Percentiles rank a stretch among this genome's conserved stretches.
Conservation (phyloP, 2,113 vertebrate species). For the Nothobranchius furzeri region DNA sequence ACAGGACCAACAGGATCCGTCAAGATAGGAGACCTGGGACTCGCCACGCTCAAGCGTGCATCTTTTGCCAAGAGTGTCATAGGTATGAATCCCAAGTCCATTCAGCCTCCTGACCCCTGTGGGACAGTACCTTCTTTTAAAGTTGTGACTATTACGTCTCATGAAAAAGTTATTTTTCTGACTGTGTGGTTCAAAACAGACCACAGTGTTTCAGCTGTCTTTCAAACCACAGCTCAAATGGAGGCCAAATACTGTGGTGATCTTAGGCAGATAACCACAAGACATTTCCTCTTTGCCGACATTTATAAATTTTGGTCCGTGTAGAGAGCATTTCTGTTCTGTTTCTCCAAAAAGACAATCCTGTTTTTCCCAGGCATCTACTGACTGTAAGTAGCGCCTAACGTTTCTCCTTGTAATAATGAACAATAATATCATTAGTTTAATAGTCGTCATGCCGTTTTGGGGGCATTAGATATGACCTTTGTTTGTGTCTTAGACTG, state of each 20-base stretch:
- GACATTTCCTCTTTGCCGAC: conserved; percentile 50
- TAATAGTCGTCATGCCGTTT: conserved; percentile 71
- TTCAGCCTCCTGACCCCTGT: conserved; percentile 34
- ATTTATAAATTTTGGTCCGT: conserved; percentile 56
- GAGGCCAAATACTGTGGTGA: conserved; percentile 68
- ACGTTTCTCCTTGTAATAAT: conserved; percentile 67
- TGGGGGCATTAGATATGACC: conserved; percentile 78
- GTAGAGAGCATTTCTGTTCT: conserved; percentile 70
- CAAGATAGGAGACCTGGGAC: conserved; percentile 96
- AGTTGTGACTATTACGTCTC: conserved; percentile 21
- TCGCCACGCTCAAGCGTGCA: conserved; percentile 94
- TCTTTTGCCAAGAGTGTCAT: conserved; percentile 99
- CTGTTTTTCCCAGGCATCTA: conserved; percentile 78
- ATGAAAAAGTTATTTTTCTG: conserved; percentile 51
- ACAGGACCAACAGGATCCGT: conserved; percentile 98
- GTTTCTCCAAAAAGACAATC: conserved; percentile 68
- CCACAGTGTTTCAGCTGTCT: conserved; percentile 81
- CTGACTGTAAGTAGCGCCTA: conserved; percentile 80
- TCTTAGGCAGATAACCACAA: conserved; percentile 70
- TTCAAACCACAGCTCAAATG: conserved; percentile 82
- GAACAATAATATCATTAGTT: conserved; percentile 52
- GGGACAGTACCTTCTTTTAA: conserved; percentile 33
- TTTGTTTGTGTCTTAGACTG: conserved; percentile 74
- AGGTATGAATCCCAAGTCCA: conserved; percentile 83
- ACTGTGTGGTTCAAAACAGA: conserved; percentile 79